These are phyloP conservation scores for Periophthalmodon schlosseri DNA, from an alignment of 2,113 vertebrate species.

Conservation along the genomic window DNA sequence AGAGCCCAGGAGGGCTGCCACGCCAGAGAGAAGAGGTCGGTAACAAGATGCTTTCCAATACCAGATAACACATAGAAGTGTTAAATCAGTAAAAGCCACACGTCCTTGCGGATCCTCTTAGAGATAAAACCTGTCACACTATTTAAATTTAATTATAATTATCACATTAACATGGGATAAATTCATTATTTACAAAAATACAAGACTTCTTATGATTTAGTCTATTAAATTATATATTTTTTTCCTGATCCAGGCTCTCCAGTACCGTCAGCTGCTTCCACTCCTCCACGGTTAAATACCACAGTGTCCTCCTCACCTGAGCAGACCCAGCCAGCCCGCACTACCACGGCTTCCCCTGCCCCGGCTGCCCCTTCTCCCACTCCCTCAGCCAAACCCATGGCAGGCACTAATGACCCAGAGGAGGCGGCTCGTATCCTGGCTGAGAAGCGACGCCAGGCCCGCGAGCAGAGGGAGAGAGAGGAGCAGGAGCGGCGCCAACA, in stretches of 20 bases:
- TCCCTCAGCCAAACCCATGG: conserved; percentile 81
- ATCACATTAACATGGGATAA: background rate
- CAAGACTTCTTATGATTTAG: background rate
- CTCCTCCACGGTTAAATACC: conserved; percentile 36
- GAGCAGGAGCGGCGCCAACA: conserved; percentile 86
- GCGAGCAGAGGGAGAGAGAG: conserved; percentile 90
- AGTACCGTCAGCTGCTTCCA: conserved; percentile 42
- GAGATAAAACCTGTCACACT: conserved; percentile 42
- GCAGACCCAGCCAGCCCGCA: conserved; percentile 18
- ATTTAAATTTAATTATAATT: conserved; percentile 31
- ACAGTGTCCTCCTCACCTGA: conserved; percentile 41
- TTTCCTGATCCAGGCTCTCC: conserved; percentile 51
- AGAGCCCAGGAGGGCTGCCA: conserved; percentile 51
- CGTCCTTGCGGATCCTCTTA: conserved; percentile 10
- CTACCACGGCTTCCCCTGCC: conserved; percentile 38
- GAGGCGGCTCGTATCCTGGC: conserved; percentile 89
- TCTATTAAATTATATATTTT: background rate
- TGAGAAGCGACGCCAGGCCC: conserved; percentile 89
- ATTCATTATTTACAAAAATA: background rate
- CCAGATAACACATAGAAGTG: conserved; percentile 48
- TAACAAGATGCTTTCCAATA: background rate
- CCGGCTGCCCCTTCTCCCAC: conserved; percentile 35
- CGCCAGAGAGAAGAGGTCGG: conserved; percentile 59
- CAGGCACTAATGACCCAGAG: conserved; percentile 88
- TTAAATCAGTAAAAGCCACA: conserved; percentile 34